A percentile compares a stretch with the other conserved stretches of the same genome.
Conservation (phyloP, 2,797 vertebrate species). For the Limosa lapponica region DNA sequence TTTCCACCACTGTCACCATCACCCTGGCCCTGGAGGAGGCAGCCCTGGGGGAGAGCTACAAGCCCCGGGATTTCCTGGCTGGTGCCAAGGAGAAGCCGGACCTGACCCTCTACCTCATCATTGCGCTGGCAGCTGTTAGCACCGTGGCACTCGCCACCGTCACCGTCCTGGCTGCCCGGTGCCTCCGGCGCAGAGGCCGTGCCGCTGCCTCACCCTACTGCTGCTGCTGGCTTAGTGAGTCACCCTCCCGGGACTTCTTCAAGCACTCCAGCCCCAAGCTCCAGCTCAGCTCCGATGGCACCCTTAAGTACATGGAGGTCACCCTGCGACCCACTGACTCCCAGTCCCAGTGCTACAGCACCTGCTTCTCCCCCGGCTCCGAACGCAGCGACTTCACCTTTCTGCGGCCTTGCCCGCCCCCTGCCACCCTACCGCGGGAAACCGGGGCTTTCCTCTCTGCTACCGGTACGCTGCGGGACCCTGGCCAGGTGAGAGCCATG, state of each 20-base stretch:
- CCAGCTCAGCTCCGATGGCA: constrained; percentile 94
- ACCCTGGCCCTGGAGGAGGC: constrained; percentile 87
- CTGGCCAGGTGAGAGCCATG: constrained; percentile 79
- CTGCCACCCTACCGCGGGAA: constrained; percentile 73
- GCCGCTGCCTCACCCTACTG: constrained; percentile 58
- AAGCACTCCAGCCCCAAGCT: constrained; percentile 90
- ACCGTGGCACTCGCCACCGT: constrained; percentile 89
- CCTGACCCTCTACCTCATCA: constrained; percentile 92
- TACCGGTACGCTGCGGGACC: constrained; percentile 69
- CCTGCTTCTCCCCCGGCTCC: constrained; percentile 92
- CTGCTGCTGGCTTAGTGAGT: constrained; percentile 71
- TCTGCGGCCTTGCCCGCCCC: constrained; percentile 76
- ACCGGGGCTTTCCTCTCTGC: constrained; percentile 62
- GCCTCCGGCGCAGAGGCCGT: constrained; percentile 79
- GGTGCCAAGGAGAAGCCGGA: constrained; percentile 84
- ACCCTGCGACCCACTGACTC: constrained; percentile 89
- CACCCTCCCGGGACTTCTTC: constrained; percentile 83
- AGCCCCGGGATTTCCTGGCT: constrained; percentile 80
- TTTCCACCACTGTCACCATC: constrained; percentile 87
- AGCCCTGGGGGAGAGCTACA: constrained; percentile 69
- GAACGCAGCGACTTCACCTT: constrained; percentile 88
- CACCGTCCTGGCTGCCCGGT: constrained; percentile 86
- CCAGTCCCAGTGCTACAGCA: constrained; percentile 89
- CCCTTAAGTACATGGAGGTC: constrained; percentile 97
- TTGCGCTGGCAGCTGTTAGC: constrained; percentile 89